Conservation (phyloP, 2,113 vertebrate genomes). For the Microcebus tavaratra region DNA sequence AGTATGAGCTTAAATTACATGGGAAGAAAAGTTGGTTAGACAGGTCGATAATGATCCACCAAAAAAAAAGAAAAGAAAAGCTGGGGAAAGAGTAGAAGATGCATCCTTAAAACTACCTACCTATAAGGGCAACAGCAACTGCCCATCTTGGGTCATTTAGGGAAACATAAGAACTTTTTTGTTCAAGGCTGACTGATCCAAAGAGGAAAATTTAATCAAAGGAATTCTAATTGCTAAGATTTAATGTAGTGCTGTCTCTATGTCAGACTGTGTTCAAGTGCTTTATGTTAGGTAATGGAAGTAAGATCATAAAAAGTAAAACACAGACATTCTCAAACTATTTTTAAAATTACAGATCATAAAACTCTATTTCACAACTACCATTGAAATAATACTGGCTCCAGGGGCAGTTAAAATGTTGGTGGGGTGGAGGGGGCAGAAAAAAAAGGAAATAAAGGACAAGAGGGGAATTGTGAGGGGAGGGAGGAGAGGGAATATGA, state of each 20-base stretch:
- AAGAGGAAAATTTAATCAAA: background rate
- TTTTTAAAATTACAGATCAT: slow-evolving; percentile 21
- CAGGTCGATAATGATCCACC: background rate
- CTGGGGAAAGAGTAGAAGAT: background rate
- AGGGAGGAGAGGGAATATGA: background rate
- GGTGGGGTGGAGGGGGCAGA: too few relatives aligned
- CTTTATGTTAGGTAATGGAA: slow-evolving; percentile 17
- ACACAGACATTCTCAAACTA: background rate
- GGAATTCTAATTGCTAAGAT: background rate
- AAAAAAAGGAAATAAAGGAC: background rate
- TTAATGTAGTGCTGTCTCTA: background rate
- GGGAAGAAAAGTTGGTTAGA: background rate
- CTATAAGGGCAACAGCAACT: background rate
- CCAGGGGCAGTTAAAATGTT: background rate
- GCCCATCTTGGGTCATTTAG: background rate
- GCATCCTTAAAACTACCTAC: background rate
- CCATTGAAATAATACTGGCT: background rate
- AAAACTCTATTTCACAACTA: background rate
- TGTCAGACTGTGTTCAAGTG: background rate
- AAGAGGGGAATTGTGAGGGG: accelerated
- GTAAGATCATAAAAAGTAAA: slow-evolving; percentile 26
- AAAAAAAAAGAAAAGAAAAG: too few relatives aligned
- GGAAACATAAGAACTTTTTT: background rate
- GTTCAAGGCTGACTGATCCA: background rate
- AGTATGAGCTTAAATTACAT: background rate